Evolutionary conservation across 2,113 vertebrate genomes (phyloP), one percentile per base, ranked within the genome.

Genomic region (Oxyura jamaicensis): DNA sequence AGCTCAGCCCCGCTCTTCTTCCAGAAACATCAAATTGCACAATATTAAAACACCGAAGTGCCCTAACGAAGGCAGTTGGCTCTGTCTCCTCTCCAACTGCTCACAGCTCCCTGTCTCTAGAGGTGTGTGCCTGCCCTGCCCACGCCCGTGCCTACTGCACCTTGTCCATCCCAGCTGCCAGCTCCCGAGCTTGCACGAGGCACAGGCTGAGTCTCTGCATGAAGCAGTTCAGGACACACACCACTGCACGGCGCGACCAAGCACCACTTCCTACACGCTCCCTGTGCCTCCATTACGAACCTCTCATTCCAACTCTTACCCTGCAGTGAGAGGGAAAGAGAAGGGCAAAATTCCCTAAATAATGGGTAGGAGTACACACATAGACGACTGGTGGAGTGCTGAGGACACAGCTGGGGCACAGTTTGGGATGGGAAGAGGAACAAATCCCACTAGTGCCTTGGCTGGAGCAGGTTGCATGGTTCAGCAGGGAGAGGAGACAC

Each of bases 361-460:
- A 48, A 16, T 29, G 28, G 12, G 36, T 52, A 17, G 12, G 10
- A 59, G 36, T 67, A 23, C n/a, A 18, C 28, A 10, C 13, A 21
- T 29, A 33, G 33, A 66, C 14, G 79, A 36, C 42, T 29, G 33
- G 10, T 5, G 15, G 36, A 60, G 53, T 10, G 39, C 22, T 73
- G 52, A 53, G n/a, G 25, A 41, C 11, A 16, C 3, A 48, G 36
- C 36, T 39, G 16, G 19, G 11, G 22, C 0, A 0, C 13, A 44
- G 44, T 44, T 48, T 22, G 53, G 6, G 9, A 55, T 35, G 48
- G 31, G 18, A 15, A 46, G 28, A 71, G 79, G 35, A 71, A 36
- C 28, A 44, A 44, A 21, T 12, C 31, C 31, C 12, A 10, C 46
- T 69, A 53, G 31, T 83, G 50, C 28, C 58, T 71, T 71, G 29